Percentiles rank a stretch among this genome's conserved stretches.
Conservation (phyloP, 2,797 vertebrate genomes). For the Clarias pachynema region DNA sequence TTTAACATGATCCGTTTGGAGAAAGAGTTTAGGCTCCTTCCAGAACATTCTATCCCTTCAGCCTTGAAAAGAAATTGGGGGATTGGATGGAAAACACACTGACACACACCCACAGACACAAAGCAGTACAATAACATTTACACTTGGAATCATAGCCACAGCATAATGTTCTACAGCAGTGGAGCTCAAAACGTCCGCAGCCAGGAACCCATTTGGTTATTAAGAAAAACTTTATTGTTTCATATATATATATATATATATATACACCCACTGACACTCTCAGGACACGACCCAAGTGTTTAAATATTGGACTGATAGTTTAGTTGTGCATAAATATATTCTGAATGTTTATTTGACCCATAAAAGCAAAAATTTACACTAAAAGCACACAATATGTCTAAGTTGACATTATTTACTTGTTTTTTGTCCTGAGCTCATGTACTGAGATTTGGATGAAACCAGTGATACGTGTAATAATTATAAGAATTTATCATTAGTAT, state of each 20-base stretch:
- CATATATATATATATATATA: too few relatives aligned
- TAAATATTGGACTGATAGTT: neutral
- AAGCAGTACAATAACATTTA: constrained; percentile 78
- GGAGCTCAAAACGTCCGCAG: neutral
- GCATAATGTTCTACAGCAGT: constrained; percentile 61
- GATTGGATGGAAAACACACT: constrained; percentile 46
- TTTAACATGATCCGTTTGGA: constrained; percentile 88
- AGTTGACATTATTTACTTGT: neutral
- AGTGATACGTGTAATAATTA: neutral
- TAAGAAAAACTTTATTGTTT: neutral
- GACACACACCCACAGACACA: constrained; percentile 46
- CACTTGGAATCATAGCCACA: constrained; percentile 82
- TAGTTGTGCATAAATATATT: neutral
- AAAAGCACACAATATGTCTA: neutral
- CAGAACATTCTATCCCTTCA: constrained; percentile 45
- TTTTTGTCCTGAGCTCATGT: neutral
- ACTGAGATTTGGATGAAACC: neutral
- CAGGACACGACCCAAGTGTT: neutral
- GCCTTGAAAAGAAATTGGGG: constrained; percentile 30
- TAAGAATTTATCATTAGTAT: neutral
- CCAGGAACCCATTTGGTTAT: neutral
- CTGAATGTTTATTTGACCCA: neutral
- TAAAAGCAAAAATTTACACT: neutral
- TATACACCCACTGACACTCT: neutral
- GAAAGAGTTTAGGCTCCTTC: constrained; percentile 72